Percentiles rank a stretch among this genome's conserved stretches.
Evolutionary conservation across 2,113 vertebrate genomes (phyloP).

Genomic region (Amia ocellicauda): DNA sequence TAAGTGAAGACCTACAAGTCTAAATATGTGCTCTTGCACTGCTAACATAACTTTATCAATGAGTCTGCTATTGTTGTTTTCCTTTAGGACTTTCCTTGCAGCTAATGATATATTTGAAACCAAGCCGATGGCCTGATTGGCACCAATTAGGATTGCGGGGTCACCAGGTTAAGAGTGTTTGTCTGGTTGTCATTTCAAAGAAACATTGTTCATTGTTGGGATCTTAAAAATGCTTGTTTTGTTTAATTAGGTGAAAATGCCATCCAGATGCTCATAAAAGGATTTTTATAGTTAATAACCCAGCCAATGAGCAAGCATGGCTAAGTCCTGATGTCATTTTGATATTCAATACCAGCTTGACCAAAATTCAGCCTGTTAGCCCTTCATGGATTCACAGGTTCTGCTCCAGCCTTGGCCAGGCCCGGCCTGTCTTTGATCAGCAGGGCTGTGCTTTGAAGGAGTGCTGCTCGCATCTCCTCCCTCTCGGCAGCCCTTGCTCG

Average conservation of each 20-base stretch:
- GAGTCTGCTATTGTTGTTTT: too few species aligned
- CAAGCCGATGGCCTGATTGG: background rate
- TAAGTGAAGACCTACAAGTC: too few species aligned
- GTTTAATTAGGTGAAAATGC: slow-evolving; percentile 81
- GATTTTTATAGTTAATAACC: slow-evolving; percentile 69
- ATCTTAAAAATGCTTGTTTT: slow-evolving; percentile 71
- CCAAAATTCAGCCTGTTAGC: slow-evolving; percentile 57
- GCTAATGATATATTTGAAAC: slow-evolving; percentile 17
- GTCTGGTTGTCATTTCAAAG: slow-evolving; percentile 70
- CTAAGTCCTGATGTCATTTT: slow-evolving; percentile 63
- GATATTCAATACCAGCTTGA: slow-evolving; percentile 69
- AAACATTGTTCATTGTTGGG: slow-evolving; percentile 72
- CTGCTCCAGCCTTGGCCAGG: slow-evolving; percentile 59
- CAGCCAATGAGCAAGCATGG: slow-evolving; percentile 70
- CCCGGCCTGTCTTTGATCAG: slow-evolving; percentile 70
- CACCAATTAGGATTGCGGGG: slow-evolving; percentile 18
- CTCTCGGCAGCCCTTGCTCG: slow-evolving; percentile 67
- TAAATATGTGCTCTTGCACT: too few species aligned
- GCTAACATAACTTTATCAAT: too few species aligned
- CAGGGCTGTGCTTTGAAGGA: slow-evolving; percentile 62
- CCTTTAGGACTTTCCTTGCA: too few species aligned
- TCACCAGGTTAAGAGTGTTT: slow-evolving; percentile 66
- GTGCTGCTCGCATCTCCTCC: slow-evolving; percentile 68
- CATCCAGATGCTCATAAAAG: slow-evolving; percentile 77
- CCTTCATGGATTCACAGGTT: slow-evolving; percentile 59